Evolutionary conservation across 2,797 vertebrate genomes (phyloP), one percentile per base, ranked within the genome.

Genomic region (Peromyscus eremicus): DNA sequence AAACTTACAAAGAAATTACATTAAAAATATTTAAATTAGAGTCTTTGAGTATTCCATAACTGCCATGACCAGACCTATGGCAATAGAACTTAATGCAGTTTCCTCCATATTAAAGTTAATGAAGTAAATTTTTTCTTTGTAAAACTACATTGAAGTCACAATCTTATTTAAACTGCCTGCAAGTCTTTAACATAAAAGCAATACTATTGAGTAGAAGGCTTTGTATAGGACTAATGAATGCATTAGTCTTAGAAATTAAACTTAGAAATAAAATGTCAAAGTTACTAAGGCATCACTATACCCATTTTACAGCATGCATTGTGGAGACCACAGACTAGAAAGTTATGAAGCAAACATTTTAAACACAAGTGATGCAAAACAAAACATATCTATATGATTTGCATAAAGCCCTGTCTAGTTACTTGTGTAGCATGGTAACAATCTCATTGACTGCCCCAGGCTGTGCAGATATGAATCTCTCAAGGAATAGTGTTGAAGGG

Each of bases 71-170:
- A 91, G 43, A 89, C n/a, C 52, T 25, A 40, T 6, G 32, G n/a
- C 0, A 64, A 62, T 14, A 68, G 32, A 77, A 12, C 55, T 90
- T 84, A 71, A 71, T 4, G 29, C 7, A 6, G 4, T 34, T 73
- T 92, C 95, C 32, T 94, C 37, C 27, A 49, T 5, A 49, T 62
- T 55, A 43, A 85, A 80, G 79, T 87, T 29, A 73, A 29, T 89
- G 49, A 93, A 77, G 19, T 40, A 81, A 92, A 13, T 19, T 49
- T 14, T 89, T 89, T 9, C 46, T 89, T 75, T 71, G 37, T 40
- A 92, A 97, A 90, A 66, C 43, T 93, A 80, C n/a, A 40, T 75
- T 76, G 70, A 91, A 94, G 55, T 81, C 40, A 84, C 23, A 32
- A 64, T 92, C 95, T 88, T 94, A 79, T 64, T 95, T 82, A 64